These are phyloP conservation scores for Diuraphis noxia DNA, from an alignment of 1,140 invertebrate genomes.

Conservation along the genomic window DNA sequence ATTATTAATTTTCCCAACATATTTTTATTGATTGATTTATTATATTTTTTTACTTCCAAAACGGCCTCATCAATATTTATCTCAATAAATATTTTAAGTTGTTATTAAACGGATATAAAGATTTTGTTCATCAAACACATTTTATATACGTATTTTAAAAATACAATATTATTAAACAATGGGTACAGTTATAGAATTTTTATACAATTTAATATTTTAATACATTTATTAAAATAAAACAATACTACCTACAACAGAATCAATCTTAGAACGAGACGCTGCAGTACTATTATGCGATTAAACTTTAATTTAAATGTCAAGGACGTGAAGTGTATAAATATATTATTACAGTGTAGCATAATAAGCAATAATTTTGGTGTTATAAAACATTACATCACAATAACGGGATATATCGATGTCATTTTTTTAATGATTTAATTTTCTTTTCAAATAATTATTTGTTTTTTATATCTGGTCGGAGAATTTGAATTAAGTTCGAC, in stretches of 20 bases:
- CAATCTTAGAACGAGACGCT: neutral
- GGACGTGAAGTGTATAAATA: neutral
- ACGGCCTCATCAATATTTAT: too few relatives aligned
- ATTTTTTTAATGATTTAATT: neutral
- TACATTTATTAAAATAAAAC: neutral
- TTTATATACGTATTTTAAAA: neutral
- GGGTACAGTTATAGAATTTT: neutral
- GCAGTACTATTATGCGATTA: neutral
- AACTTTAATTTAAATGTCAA: neutral
- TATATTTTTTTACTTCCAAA: too few relatives aligned
- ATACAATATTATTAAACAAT: neutral
- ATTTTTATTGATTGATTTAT: too few relatives aligned
- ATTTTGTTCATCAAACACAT: neutral
- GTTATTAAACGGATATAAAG: too few relatives aligned
- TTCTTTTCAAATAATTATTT: neutral
- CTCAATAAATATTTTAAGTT: too few relatives aligned
- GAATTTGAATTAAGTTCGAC: neutral
- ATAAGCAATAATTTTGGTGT: neutral
- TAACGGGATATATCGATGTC: neutral
- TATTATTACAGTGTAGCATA: neutral
- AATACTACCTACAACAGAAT: neutral
- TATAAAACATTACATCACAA: neutral
- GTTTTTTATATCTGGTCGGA: neutral
- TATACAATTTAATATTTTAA: neutral
- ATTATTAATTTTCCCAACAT: too few relatives aligned